These are phyloP conservation scores for Microplitis mediator DNA, from an alignment of 1,140 invertebrate species.

Conservation along the genomic window DNA sequence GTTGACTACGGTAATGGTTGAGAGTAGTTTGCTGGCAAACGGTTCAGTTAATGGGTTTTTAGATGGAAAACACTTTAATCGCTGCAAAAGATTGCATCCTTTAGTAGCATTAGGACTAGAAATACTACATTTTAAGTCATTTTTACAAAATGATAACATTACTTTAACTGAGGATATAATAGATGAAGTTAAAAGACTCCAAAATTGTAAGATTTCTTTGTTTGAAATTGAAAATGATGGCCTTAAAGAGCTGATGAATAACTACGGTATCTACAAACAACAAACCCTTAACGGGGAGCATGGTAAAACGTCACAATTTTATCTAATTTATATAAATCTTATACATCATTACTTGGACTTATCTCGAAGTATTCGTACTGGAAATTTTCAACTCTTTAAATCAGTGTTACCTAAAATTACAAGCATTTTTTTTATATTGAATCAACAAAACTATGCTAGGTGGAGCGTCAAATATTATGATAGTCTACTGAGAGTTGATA, in stretches of 20 bases:
- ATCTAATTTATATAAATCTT: constrained; percentile 35
- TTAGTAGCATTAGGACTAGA: neutral
- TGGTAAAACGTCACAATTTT: constrained; percentile 44
- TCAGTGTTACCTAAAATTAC: constrained; percentile 37
- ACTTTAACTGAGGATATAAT: constrained; percentile 1
- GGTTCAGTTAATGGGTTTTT: no score
- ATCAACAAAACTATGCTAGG: constrained; percentile 38
- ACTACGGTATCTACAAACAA: constrained; percentile 26
- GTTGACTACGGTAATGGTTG: no score
- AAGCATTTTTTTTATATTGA: constrained; percentile 38
- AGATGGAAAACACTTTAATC: neutral
- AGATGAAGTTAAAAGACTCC: neutral
- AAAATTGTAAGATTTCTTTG: constrained; percentile 25
- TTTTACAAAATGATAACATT: constrained; percentile 28
- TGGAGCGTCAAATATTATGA: constrained; percentile 8
- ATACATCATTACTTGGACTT: constrained; percentile 34
- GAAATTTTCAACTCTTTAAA: constrained; percentile 36
- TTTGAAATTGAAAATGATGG: constrained; percentile 37
- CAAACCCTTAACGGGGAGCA: constrained; percentile 5
- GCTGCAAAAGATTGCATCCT: neutral
- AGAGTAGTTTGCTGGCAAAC: no score
- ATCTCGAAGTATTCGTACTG: constrained; percentile 35
- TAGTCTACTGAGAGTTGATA: constrained; percentile 28
- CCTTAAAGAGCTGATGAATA: constrained; percentile 25
- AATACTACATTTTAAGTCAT: constrained; percentile 12